phyloP scores from a whole-genome alignment of 2,888 invertebrate genomes.

The Helobdella robusta region DNA sequence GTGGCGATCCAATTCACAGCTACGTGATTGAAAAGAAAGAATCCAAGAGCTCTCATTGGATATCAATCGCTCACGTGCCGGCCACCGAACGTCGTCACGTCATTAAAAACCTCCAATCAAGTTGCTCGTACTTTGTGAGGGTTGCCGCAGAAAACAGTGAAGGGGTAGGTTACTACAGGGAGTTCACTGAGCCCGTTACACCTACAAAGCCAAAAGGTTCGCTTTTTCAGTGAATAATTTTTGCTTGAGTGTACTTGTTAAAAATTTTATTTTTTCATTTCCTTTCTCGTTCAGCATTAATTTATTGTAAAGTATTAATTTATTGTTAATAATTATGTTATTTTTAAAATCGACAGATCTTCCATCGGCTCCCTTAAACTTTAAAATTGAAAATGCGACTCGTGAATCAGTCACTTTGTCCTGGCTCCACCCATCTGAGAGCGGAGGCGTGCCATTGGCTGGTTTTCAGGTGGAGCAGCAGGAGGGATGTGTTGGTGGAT shows the following conservation, averaged over 20 bases:
- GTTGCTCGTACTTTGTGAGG: conserved; percentile 63
- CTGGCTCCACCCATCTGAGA: conserved; percentile 79
- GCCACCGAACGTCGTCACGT: conserved; percentile 26
- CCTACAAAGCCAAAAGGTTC: conserved; percentile 34
- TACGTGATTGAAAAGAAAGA: conserved; percentile 39
- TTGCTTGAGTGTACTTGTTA: not conserved
- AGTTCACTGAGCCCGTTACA: conserved; percentile 33
- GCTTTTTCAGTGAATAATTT: conserved; percentile 20
- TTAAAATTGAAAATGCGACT: conserved; percentile 40
- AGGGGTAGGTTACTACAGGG: conserved; percentile 51
- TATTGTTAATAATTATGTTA: too few relatives aligned
- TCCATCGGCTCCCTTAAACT: conserved; percentile 37
- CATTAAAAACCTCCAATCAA: conserved; percentile 30
- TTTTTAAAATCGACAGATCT: conserved; percentile 27
- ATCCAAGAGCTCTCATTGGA: conserved; percentile 32
- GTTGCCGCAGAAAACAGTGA: conserved; percentile 77
- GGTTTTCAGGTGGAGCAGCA: conserved; percentile 63
- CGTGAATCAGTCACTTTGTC: conserved; percentile 56
- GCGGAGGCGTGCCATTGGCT: conserved; percentile 78
- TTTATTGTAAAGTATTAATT: too few relatives aligned
- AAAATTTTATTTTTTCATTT: not conserved
- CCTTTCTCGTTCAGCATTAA: too few relatives aligned
- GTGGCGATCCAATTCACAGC: conserved; percentile 40
- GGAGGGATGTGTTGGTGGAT: conserved; percentile 30
- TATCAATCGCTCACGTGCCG: conserved; percentile 28